Percentiles rank a stretch among this genome's conserved stretches.
These are phyloP conservation scores for Gymnocypris eckloni DNA, from an alignment of 2,797 vertebrate genomes.

Conservation along the genomic window DNA sequence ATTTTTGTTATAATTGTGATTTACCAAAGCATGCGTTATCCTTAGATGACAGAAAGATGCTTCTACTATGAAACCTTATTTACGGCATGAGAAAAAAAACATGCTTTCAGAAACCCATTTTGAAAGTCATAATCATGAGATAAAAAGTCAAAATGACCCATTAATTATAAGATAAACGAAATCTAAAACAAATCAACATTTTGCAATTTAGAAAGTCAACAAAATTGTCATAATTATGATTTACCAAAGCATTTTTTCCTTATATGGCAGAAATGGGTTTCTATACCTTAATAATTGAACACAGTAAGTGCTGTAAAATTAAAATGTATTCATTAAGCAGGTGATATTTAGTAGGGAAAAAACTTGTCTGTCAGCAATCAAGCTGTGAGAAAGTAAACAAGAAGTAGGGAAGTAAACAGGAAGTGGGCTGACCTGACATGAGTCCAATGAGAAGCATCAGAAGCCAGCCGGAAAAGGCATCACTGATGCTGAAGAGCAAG, in stretches of 20 bases:
- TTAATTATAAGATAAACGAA: not conserved
- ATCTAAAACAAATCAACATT: not conserved
- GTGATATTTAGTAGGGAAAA: not conserved
- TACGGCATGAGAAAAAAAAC: not conserved
- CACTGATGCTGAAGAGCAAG: slow-evolving; percentile 87
- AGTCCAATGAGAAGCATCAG: slow-evolving; percentile 95
- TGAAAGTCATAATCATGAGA: not conserved
- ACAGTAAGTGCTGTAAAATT: not conserved
- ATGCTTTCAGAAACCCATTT: not conserved
- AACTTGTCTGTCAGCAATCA: not conserved
- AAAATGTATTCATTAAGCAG: not conserved
- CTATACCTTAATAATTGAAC: not conserved
- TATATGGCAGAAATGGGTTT: not conserved
- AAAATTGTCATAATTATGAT: not conserved
- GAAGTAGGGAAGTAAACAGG: slow-evolving; percentile 12
- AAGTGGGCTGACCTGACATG: slow-evolving; percentile 83
- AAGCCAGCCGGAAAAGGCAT: slow-evolving; percentile 96
- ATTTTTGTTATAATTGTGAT: not conserved
- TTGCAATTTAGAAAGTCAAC: not conserved
- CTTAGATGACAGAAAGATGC: not conserved
- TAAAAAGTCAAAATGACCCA: not conserved
- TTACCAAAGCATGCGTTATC: not conserved
- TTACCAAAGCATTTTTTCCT: not conserved
- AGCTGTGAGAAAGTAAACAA: not conserved
- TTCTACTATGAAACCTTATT: not conserved